Evolutionary conservation across 2,797 vertebrate genomes (phyloP).

Genomic region (Petrocephalus schoutedeni): DNA sequence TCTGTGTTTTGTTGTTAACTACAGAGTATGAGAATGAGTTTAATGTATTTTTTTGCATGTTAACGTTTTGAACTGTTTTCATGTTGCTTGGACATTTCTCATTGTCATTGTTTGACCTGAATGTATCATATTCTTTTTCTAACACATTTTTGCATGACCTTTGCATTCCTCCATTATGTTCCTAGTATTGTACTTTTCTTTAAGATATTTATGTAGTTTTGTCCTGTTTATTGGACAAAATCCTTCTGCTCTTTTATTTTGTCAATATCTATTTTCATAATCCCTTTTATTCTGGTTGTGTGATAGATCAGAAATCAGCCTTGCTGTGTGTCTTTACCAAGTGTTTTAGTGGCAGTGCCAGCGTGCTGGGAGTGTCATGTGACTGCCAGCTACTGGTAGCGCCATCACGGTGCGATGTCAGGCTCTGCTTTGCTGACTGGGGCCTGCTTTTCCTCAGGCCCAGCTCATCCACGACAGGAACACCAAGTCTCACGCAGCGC

Average conservation of each 20-base stretch:
- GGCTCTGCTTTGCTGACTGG: not conserved
- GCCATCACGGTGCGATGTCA: not conserved
- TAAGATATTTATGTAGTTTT: too few relatives aligned
- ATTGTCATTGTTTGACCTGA: not conserved
- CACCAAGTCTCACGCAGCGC: constrained; percentile 67
- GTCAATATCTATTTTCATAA: too few relatives aligned
- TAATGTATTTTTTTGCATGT: not conserved
- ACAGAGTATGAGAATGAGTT: not conserved
- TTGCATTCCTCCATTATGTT: too few relatives aligned
- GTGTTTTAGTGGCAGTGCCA: not conserved
- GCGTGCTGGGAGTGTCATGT: too few relatives aligned
- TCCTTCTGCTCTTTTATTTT: too few relatives aligned
- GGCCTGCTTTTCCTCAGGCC: constrained; percentile 57
- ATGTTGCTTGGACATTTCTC: not conserved
- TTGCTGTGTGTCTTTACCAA: not conserved
- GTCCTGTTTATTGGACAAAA: too few relatives aligned
- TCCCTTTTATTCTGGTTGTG: too few relatives aligned
- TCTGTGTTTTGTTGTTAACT: not conserved
- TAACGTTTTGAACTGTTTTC: not conserved
- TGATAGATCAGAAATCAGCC: too few relatives aligned
- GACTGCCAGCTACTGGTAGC: not conserved
- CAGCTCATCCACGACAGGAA: constrained; percentile 88
- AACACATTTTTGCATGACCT: too few relatives aligned
- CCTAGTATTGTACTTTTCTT: too few relatives aligned
- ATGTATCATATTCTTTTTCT: too few relatives aligned